Evolutionary conservation across 1,140 invertebrate genomes (phyloP).

Genomic region (Acyrthosiphon pisum): DNA sequence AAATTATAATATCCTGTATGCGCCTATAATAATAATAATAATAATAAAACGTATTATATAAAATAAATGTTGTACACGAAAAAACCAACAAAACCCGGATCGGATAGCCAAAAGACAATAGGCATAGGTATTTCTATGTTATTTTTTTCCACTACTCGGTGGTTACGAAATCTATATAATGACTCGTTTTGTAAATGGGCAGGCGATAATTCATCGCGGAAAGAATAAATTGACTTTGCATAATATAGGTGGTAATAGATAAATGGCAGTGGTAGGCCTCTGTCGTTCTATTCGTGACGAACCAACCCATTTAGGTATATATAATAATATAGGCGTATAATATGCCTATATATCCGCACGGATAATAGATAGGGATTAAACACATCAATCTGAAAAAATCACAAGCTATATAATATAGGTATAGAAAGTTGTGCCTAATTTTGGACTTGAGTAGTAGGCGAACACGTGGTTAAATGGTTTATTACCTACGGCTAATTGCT

Average conservation of each 20-base stretch:
- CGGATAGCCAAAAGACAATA: slow-evolving; percentile 45
- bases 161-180: slow-evolving; percentile 15
- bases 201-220: slow-evolving; percentile 7
- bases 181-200: slow-evolving; percentile 9
- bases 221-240: not conserved
- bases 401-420: not conserved
- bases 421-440: slow-evolving; percentile 31
- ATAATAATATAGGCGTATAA: not conserved
- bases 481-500: slow-evolving; percentile 39
- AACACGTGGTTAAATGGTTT: not conserved
- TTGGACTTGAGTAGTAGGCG: slow-evolving; percentile 40
- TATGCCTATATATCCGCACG: not conserved
- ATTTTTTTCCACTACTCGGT: not conserved
- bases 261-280: not conserved
- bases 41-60: not conserved
- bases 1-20: slow-evolving; percentile 51
- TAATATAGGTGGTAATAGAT: not conserved
- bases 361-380: not conserved
- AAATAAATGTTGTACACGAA: not conserved
- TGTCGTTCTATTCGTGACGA: slow-evolving; percentile 27
- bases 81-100: slow-evolving; percentile 32
- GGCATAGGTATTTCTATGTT: not conserved
- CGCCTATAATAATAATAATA: not conserved
- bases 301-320: not conserved
- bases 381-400: not conserved